Evolutionary conservation across 2,888 invertebrate species (phyloP).

Genomic region (Xestia ashworthii): DNA sequence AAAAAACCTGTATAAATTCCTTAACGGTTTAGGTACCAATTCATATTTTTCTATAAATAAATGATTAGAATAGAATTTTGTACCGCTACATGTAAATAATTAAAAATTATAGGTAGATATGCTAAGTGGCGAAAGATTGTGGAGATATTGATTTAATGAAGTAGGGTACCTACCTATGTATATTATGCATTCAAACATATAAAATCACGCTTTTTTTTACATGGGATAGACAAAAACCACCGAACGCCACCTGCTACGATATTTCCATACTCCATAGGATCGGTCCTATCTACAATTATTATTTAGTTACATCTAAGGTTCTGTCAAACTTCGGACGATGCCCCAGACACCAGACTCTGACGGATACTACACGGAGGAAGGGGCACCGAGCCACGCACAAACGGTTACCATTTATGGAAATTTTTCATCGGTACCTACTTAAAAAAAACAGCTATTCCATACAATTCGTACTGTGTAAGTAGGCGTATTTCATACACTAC

Average conservation of each 20-base stretch:
- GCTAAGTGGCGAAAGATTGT: not conserved
- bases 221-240: too few species aligned
- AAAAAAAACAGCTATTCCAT: too few species aligned
- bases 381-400: too few species aligned
- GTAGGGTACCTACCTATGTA: not conserved
- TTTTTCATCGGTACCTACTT: too few species aligned
- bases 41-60: constrained; percentile 32
- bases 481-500: too few species aligned
- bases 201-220: not conserved
- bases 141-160: not conserved
- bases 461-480: too few species aligned
- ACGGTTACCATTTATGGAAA: too few species aligned
- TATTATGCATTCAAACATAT: not conserved
- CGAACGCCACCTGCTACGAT: not conserved
- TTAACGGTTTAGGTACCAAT: constrained; percentile 38
- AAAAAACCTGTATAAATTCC: constrained; percentile 42
- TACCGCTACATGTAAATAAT: constrained; percentile 51
- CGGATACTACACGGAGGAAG: too few species aligned
- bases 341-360: not conserved
- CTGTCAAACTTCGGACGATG: not conserved
- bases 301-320: not conserved
- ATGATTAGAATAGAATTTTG: constrained; percentile 50
- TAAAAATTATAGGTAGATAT: constrained; percentile 8
- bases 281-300: not conserved
- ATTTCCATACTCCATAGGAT: not conserved